A percentile compares a stretch with the other conserved stretches of the same genome.
Evolutionary conservation across 2,113 vertebrate genomes (phyloP).

Genomic region (Anarhynchus alexandrinus): DNA sequence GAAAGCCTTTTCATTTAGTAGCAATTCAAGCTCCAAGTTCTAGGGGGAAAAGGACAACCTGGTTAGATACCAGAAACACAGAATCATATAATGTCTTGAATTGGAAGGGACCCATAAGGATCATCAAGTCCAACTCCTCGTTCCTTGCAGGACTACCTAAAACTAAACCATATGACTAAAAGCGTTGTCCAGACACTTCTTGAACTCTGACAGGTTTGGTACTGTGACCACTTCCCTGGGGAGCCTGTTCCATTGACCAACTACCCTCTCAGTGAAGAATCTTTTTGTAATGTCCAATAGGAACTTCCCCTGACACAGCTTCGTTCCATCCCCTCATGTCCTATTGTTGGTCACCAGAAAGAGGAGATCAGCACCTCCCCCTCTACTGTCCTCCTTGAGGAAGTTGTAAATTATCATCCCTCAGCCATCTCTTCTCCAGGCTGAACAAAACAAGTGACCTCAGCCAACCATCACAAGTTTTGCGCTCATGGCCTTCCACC

Average conservation of each 20-base stretch:
- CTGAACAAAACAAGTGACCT: background rate
- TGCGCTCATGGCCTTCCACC: rapidly evolving
- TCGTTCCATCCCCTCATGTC: background rate
- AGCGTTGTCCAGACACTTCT: background rate
- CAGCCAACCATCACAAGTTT: rapidly evolving
- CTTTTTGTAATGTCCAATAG: background rate
- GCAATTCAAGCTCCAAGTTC: background rate
- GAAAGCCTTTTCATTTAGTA: background rate
- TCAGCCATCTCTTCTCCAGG: background rate
- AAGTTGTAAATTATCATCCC: background rate
- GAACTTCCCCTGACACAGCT: background rate
- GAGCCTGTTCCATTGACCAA: background rate
- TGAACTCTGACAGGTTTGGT: background rate
- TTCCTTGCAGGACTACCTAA: background rate
- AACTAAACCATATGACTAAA: background rate
- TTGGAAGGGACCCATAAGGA: background rate
- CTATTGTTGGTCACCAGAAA: background rate
- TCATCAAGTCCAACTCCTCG: background rate
- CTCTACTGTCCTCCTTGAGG: background rate
- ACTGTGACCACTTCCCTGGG: background rate
- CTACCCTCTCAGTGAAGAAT: background rate
- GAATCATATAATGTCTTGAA: background rate
- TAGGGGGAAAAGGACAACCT: background rate
- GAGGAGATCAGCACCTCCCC: background rate
- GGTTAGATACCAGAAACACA: background rate